Evolutionary conservation across 1,140 invertebrate species (phyloP).

Genomic region (Coenobita brevimanus): DNA sequence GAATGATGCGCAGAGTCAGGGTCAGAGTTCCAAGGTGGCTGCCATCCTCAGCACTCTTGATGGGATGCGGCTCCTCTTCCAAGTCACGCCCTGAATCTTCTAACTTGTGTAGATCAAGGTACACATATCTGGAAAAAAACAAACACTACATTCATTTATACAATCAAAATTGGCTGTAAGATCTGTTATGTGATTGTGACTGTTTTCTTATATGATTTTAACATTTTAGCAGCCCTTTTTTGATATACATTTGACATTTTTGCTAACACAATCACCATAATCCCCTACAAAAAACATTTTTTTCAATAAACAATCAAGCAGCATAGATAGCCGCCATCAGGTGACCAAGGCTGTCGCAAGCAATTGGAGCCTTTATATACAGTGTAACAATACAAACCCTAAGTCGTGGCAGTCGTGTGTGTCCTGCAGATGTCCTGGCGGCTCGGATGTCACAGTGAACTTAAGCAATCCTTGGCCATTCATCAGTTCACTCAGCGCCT

Average conservation of each 20-base stretch:
- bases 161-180: not conserved
- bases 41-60: conserved; percentile 43
- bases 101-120: conserved; percentile 26
- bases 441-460: conserved; percentile 54
- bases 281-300: too few species aligned
- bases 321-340: too few species aligned
- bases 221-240: too few species aligned
- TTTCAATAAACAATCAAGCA: too few species aligned
- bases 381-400: too few species aligned
- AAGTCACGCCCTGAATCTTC: conserved; percentile 9
- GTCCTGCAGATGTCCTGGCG: conserved; percentile 45
- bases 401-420: conserved; percentile 51
- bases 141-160: not conserved
- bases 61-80: not conserved
- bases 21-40: conserved; percentile 11
- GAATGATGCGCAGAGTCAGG: conserved; percentile 18
- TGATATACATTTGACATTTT: too few species aligned
- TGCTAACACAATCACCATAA: too few species aligned
- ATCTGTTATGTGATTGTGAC: not conserved
- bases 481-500: conserved; percentile 46
- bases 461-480: conserved; percentile 37
- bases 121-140: conserved; percentile 29
- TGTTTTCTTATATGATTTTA: not conserved
- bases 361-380: too few species aligned
- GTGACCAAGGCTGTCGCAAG: too few species aligned